Evolutionary conservation across 2,113 vertebrate genomes (phyloP), one percentile per base, ranked within the genome.

Genomic region (Merops nubicus): DNA sequence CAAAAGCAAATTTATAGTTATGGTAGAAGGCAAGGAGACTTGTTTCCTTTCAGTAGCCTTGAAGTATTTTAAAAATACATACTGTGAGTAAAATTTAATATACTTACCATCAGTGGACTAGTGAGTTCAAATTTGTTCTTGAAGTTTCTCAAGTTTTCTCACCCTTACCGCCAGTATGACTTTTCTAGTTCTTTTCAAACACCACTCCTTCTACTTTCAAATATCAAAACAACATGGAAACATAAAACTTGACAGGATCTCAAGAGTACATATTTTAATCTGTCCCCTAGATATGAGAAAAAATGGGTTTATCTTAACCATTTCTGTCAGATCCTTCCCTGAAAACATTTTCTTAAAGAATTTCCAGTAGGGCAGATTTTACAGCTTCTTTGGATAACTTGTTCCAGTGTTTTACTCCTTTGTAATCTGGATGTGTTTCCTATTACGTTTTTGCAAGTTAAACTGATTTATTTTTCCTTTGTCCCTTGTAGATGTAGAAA

Each of bases 161-260:
- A 83, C 29, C 34, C 16, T 69, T 84, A 74, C 7, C 17, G 18
- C 38, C 7, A 25, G 29, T 62, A 31, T 0, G 13, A 63, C 42
- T 77, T 74, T 78, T 40, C 43, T 42, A 64, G 40, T 28, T 87
- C 64, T 95, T 93, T 96, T 94, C 31, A 85, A 87, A 96, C 85
- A 34, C 3, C 28, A 33, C 45, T 85, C 23, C 20, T 88, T 79
- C 74, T 56, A 23, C 31, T 14, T 60, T 76, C 62, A 91, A 85
- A 87, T 91, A 86, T 20, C 33, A 56, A 62, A 94, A 95, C 63
- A 23, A 38, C 29, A 57, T 33, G 15, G 42, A 92, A 90, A 51
- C 22, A 45, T 18, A 77, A 69, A 74, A 57, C 79, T 84, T 77
- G 59, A 91, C 28, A 70, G 42, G 18, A 43, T 91, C 63, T 84